These are phyloP conservation scores for Lytechinus variegatus DNA, from an alignment of 35 echinoderm and acorn worm species.

Conservation along the genomic window DNA sequence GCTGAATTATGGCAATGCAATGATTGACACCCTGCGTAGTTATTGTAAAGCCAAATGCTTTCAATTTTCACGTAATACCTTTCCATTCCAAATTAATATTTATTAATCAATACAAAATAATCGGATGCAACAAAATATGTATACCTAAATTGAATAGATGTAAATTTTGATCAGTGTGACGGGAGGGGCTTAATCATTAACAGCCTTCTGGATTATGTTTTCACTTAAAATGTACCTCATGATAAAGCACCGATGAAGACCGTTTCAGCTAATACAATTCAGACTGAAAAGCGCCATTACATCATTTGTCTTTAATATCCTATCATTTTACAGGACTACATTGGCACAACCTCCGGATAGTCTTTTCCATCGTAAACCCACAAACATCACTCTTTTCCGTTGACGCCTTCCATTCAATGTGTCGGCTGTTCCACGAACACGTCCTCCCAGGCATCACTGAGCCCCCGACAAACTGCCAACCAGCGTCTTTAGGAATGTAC, in stretches of 20 bases:
- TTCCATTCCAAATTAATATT: no score
- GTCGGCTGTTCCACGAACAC: neutral
- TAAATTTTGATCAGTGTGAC: no score
- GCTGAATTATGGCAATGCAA: no score
- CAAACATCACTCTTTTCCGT: neutral
- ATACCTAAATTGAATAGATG: no score
- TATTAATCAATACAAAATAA: no score
- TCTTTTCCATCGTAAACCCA: neutral
- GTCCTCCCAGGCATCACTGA: neutral
- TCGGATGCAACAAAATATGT: no score
- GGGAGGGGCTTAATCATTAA: no score
- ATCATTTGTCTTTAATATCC: neutral
- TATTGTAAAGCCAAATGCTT: no score
- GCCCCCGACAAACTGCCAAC: neutral
- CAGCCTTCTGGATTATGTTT: no score
- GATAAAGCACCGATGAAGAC: neutral
- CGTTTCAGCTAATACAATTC: neutral
- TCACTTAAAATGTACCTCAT: no score
- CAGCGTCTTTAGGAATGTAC: neutral
- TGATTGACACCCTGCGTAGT: no score
- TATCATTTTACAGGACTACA: neutral
- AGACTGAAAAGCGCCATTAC: neutral
- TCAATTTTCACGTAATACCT: no score
- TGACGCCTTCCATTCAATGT: constrained; percentile 33
- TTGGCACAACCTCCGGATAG: neutral